Conservation (phyloP, 92 coral and sea anemone genomes). For the Porites divaricata region DNA sequence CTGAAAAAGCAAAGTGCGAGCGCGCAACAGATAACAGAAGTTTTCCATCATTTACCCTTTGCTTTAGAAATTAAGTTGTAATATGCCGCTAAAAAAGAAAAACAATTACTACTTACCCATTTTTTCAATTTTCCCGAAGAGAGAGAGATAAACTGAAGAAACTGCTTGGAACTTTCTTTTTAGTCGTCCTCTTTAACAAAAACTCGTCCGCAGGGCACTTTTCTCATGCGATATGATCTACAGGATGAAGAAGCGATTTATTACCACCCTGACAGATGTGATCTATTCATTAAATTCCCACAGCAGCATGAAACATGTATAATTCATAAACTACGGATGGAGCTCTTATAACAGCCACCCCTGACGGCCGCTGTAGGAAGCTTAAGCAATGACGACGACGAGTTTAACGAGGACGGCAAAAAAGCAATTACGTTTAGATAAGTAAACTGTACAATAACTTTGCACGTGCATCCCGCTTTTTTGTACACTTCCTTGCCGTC, state of each 20-base stretch:
- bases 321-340: background rate
- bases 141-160: background rate
- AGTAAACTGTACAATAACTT: no score
- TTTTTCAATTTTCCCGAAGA: background rate
- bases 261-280: background rate
- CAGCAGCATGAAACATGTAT: constrained; percentile 1
- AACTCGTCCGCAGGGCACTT: background rate
- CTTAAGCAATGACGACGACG: no score
- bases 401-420: no score
- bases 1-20: background rate
- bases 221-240: background rate
- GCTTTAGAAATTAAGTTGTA: background rate
- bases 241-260: background rate
- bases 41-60: background rate
- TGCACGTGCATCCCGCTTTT: no score
- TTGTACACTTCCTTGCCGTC: no score
- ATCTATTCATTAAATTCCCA: background rate
- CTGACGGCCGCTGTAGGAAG: no score
- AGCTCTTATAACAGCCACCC: no score
- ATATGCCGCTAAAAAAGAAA: background rate
- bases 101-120: background rate
- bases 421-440: no score
- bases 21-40: background rate
- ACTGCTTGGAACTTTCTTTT: background rate
- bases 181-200: background rate